These are phyloP conservation scores for Lingula anatina DNA, from an alignment of 2,888 invertebrate genomes.

Conservation along the genomic window DNA sequence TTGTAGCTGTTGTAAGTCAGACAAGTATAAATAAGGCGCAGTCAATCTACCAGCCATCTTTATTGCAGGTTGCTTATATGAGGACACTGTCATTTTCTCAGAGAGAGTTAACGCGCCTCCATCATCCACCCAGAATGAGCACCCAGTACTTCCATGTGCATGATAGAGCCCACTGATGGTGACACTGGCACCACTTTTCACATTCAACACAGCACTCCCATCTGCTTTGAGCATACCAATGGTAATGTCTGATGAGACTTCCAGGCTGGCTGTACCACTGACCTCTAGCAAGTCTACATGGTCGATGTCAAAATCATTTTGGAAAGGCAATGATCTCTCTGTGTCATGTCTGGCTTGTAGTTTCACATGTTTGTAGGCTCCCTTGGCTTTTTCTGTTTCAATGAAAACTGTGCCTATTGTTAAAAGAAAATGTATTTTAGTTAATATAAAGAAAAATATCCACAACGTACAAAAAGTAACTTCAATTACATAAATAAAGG, in stretches of 20 bases:
- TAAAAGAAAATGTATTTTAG: too few relatives aligned
- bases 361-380: too few relatives aligned
- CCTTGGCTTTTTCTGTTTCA: too few relatives aligned
- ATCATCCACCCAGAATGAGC: conserved; percentile 14
- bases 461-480: too few relatives aligned
- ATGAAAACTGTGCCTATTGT: conserved; percentile 21
- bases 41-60: conserved; percentile 5
- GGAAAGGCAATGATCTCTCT: background rate
- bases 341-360: too few relatives aligned
- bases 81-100: background rate
- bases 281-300: conserved; percentile 9
- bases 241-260: conserved; percentile 11
- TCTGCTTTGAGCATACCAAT: conserved; percentile 13
- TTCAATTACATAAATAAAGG: too few relatives aligned
- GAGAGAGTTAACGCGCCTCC: conserved; percentile 9
- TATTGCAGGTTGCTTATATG: too few relatives aligned
- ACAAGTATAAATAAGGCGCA: too few relatives aligned
- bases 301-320: background rate
- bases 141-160: conserved; percentile 10
- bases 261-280: conserved; percentile 12
- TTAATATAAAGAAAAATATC: too few relatives aligned
- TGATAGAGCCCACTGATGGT: conserved; percentile 6
- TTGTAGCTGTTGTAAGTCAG: too few relatives aligned
- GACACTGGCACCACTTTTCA: conserved; percentile 6
- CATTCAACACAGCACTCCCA: conserved; percentile 8